Evolutionary conservation across 2,888 invertebrate species (phyloP).

Genomic region (Drosophila helvetica): DNA sequence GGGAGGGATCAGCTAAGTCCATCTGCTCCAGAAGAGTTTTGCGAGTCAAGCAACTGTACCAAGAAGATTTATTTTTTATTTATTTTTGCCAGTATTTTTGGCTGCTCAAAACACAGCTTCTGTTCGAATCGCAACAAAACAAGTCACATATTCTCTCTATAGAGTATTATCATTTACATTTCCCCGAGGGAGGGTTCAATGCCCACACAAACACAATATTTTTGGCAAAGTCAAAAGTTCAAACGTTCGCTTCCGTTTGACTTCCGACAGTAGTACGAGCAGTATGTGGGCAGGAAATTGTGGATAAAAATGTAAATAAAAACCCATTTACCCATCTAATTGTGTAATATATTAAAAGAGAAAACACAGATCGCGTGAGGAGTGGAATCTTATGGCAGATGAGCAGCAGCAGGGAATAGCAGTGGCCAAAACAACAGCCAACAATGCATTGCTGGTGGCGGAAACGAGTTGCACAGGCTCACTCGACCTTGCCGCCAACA

Average conservation of each 20-base stretch:
- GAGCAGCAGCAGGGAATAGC: slow-evolving; percentile 38
- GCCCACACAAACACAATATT: neutral
- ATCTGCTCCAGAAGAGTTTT: neutral
- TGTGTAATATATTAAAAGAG: slow-evolving; percentile 66
- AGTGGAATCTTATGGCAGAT: slow-evolving; percentile 51
- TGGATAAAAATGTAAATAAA: slow-evolving; percentile 67
- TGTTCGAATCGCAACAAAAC: neutral
- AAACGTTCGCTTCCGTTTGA: slow-evolving; percentile 35
- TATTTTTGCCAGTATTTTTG: no score
- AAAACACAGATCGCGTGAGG: slow-evolving; percentile 53
- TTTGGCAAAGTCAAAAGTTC: slow-evolving; percentile 57
- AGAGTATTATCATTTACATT: neutral
- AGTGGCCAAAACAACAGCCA: slow-evolving; percentile 5
- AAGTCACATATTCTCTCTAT: neutral
- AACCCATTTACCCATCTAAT: slow-evolving; percentile 58
- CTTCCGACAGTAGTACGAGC: slow-evolving; percentile 45
- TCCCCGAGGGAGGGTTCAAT: neutral
- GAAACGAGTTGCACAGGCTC: slow-evolving; percentile 40
- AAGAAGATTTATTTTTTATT: no score
- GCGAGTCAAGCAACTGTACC: neutral
- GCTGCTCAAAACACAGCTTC: neutral
- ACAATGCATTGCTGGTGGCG: slow-evolving; percentile 39
- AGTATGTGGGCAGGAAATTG: slow-evolving; percentile 61
- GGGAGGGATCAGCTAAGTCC: no score
- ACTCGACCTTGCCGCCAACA: slow-evolving; percentile 56